A percentile compares a stretch with the other conserved stretches of the same genome.
Evolutionary conservation across 2,797 vertebrate genomes (phyloP).

Genomic region (Enteromius paludinosus): DNA sequence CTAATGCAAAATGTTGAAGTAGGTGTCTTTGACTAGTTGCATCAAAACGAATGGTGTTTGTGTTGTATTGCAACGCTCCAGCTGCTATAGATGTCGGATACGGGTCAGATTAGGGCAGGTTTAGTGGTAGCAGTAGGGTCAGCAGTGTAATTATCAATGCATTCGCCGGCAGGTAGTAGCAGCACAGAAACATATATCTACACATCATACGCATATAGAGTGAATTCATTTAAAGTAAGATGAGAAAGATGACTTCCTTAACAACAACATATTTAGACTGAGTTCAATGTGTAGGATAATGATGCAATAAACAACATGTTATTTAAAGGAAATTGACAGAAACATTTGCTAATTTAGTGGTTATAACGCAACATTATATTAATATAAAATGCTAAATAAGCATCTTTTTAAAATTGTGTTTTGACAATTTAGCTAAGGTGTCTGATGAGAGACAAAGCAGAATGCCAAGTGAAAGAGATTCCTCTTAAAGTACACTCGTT

Average conservation of each 20-base stretch:
- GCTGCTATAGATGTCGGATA: not conserved
- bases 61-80: not conserved
- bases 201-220: not conserved
- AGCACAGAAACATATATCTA: too few relatives aligned
- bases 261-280: not conserved
- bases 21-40: not conserved
- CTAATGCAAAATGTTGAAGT: not conserved
- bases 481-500: not conserved
- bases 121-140: not conserved
- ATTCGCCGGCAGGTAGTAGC: not conserved
- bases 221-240: not conserved
- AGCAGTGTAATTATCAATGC: not conserved
- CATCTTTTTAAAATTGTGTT: not conserved
- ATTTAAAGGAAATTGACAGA: not conserved
- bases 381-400: too few relatives aligned
- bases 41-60: not conserved
- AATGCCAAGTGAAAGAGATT: not conserved
- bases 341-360: not conserved
- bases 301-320: not conserved
- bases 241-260: not conserved
- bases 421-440: not conserved
- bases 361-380: not conserved
- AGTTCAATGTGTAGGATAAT: not conserved
- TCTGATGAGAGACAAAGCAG: not conserved
- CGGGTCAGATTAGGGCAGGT: not conserved